Conservation (phyloP, 2,113 vertebrate genomes). For the Bettongia penicillata region DNA sequence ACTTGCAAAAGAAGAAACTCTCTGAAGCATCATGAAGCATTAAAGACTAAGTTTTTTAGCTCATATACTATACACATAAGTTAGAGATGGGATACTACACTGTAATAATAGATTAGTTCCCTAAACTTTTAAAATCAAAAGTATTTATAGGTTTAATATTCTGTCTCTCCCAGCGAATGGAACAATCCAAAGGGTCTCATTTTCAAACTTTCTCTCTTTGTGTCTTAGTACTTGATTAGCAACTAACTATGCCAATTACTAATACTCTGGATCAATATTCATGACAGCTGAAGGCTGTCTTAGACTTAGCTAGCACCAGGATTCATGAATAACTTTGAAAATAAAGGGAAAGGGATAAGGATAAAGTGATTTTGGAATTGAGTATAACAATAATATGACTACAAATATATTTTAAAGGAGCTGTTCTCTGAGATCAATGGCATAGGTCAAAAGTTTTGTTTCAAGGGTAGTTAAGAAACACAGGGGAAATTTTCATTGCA, state of each 20-base stretch:
- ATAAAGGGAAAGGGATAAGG: not conserved
- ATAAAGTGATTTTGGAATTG: not conserved
- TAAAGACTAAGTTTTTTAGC: conserved; percentile 44
- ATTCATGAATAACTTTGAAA: not conserved
- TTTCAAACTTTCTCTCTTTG: not conserved
- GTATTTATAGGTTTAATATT: not conserved
- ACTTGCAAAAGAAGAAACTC: not conserved
- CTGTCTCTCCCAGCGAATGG: not conserved
- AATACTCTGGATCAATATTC: not conserved
- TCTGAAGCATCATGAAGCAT: not conserved
- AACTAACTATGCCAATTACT: not conserved
- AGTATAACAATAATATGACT: not conserved
- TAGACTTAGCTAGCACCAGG: not conserved
- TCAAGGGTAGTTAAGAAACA: not conserved
- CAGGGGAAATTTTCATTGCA: not conserved
- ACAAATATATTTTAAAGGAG: not conserved
- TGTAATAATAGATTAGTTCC: conserved; percentile 36
- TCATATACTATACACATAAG: conserved; percentile 17
- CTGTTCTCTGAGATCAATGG: not conserved
- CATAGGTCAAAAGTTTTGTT: not conserved
- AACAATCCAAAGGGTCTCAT: not conserved
- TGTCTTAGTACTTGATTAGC: not conserved
- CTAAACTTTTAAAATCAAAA: conserved; percentile 30
- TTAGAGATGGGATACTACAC: conserved; percentile 24
- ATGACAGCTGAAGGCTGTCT: not conserved